These are phyloP conservation scores for Chrysodeixis includens DNA, from an alignment of 2,888 invertebrate genomes.

Conservation along the genomic window DNA sequence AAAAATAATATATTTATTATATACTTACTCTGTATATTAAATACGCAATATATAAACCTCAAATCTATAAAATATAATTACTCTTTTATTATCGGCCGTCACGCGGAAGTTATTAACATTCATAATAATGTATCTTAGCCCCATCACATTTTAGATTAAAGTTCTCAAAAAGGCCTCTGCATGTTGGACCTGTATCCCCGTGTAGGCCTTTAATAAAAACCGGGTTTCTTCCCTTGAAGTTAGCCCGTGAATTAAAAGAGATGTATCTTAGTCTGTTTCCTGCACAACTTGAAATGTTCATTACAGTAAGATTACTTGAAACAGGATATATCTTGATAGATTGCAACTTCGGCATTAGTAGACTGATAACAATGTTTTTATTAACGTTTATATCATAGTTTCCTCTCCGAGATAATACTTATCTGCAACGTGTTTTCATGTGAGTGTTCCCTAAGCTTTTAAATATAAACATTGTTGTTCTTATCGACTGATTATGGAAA, in stretches of 20 bases:
- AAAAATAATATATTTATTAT: no score
- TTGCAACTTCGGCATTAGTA: background rate
- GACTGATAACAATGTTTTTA: background rate
- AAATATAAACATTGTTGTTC: background rate
- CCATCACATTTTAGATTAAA: no score
- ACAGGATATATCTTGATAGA: background rate
- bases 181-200: no score
- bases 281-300: background rate
- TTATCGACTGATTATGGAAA: background rate
- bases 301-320: background rate
- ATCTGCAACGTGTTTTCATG: slow-evolving; percentile 1
- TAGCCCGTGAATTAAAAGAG: no score
- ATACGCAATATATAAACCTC: background rate
- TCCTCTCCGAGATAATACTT: slow-evolving; percentile 4
- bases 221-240: no score
- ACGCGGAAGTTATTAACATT: slow-evolving; percentile 1
- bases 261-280: no score
- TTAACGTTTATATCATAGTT: background rate
- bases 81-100: background rate
- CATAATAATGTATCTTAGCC: no score
- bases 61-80: background rate
- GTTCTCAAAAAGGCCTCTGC: no score
- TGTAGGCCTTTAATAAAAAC: no score
- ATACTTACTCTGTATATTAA: no score
- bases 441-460: background rate